These are phyloP conservation scores for Aricia artaxerxes DNA, from an alignment of 2,888 invertebrate species.

Conservation along the genomic window DNA sequence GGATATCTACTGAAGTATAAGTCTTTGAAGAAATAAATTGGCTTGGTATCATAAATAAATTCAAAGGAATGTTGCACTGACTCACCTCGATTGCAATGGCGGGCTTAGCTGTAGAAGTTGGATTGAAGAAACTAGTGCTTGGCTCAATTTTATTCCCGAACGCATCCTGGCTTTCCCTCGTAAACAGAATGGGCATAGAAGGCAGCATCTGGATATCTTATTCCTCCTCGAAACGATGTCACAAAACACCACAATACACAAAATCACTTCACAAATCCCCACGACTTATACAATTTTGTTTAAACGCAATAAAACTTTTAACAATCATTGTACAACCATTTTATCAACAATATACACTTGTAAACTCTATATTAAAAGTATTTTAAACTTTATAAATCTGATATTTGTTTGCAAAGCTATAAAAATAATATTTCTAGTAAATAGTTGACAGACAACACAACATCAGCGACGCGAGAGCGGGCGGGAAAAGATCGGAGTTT, in stretches of 20 bases:
- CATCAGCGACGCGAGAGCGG: constrained; percentile 56
- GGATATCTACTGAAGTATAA: neutral
- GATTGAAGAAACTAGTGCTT: constrained; percentile 67
- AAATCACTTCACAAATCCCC: constrained; percentile 45
- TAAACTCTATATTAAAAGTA: neutral
- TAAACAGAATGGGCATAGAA: constrained; percentile 75
- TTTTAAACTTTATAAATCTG: constrained; percentile 9
- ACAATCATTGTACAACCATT: constrained; percentile 23
- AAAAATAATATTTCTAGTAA: constrained; percentile 5
- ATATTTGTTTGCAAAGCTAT: constrained; percentile 14
- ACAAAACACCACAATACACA: constrained; percentile 44
- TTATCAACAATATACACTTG: constrained; percentile 12
- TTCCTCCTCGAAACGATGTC: constrained; percentile 47
- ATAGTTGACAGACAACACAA: constrained; percentile 59
- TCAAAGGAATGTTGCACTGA: constrained; percentile 43
- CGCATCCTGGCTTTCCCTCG: constrained; percentile 74
- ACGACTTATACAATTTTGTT: constrained; percentile 28
- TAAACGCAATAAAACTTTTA: constrained; percentile 25
- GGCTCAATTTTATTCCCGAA: constrained; percentile 73
- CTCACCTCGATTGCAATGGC: constrained; percentile 63
- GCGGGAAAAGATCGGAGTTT: constrained; percentile 45
- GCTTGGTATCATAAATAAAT: constrained; percentile 21
- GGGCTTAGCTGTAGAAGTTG: constrained; percentile 56
- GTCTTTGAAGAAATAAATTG: neutral
- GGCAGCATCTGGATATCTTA: constrained; percentile 71